Evolutionary conservation across 2,797 vertebrate species (phyloP), one percentile per base, ranked within the genome.

Genomic region (Macrochelys suwanniensis): DNA sequence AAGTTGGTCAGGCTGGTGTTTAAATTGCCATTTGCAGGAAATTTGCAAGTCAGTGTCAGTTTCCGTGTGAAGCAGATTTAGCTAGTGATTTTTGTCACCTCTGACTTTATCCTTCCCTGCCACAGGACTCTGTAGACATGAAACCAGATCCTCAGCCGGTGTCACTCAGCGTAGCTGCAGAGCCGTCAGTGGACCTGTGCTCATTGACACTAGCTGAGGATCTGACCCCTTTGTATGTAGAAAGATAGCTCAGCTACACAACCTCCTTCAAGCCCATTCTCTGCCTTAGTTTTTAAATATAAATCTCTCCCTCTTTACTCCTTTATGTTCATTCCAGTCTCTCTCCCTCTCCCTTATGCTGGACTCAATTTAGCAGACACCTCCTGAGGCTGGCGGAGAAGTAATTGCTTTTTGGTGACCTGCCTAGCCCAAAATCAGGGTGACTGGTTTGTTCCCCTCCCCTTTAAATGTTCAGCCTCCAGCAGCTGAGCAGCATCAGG

Each of bases 1-100:
- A 53, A 26, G 37, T 83, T 9, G 31, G 81, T 31, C 45, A 49
- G 56, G 56, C 57, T 61, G 56, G 12, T 85, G 95, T 82, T 42
- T 68, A 50, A 54, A 89, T 90, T 96, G 96, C 89, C 88, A 89
- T 85, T 96, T 95, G 88, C 93, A 97, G 96, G 94, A 97, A 96
- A 95, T 94, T 93, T 94, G 95, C 92, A 89, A 87, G 94, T 95
- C 5, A 1, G 54, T 91, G 37, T 76, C 78, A 92, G 83, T 50
- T 37, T 42, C 37, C 42, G 31, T 2, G 9, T 68, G 49, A 93
- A 65, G 89, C 59, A 79, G 65, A 33, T 76, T 95, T 96, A 87
- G 92, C 95, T 71, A 53, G 82, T 84, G n/a, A 57, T 50, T 92
- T 65, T 91, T 88, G 59, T 96, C 85, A 19, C 90, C 84, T 74